Evolutionary conservation across 1,140 invertebrate genomes (phyloP).

Genomic region (Nephila pilipes): DNA sequence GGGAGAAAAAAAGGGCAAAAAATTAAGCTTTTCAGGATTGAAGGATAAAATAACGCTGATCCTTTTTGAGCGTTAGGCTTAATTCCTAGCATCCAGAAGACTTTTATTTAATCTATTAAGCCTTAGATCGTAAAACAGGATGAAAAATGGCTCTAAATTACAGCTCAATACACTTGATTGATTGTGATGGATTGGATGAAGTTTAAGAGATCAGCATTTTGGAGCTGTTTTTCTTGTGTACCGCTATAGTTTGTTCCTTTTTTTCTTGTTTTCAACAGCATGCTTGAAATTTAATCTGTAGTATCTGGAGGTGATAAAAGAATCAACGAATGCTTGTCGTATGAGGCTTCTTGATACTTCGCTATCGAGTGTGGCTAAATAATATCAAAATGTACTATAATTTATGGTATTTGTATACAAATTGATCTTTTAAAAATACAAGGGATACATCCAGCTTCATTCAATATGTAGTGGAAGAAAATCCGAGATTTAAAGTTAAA

Average conservation of each 20-base stretch:
- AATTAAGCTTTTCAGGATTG: not conserved
- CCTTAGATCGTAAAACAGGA: constrained; percentile 16
- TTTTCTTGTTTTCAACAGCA: not conserved
- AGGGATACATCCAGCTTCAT: too few relatives aligned
- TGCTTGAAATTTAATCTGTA: constrained; percentile 1
- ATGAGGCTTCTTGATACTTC: not conserved
- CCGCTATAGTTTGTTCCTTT: not conserved
- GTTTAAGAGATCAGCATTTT: constrained; percentile 63
- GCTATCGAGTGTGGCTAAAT: not conserved
- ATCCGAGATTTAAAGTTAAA: too few relatives aligned
- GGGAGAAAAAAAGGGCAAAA: not conserved
- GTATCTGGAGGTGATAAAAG: not conserved
- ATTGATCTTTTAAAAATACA: too few relatives aligned
- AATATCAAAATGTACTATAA: not conserved
- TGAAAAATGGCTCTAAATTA: constrained; percentile 59
- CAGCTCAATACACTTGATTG: constrained; percentile 63
- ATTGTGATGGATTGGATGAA: constrained; percentile 56
- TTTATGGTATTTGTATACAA: too few relatives aligned
- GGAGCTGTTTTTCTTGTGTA: not conserved
- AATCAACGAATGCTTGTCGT: constrained; percentile 2
- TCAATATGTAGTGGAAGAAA: too few relatives aligned
- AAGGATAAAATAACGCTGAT: constrained; percentile 13
- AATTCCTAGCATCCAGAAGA: constrained; percentile 20
- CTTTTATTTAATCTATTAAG: constrained; percentile 58
- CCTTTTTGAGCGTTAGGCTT: constrained; percentile 29